Conservation (phyloP, 2,113 vertebrate genomes). For the Aplodontia rufa region DNA sequence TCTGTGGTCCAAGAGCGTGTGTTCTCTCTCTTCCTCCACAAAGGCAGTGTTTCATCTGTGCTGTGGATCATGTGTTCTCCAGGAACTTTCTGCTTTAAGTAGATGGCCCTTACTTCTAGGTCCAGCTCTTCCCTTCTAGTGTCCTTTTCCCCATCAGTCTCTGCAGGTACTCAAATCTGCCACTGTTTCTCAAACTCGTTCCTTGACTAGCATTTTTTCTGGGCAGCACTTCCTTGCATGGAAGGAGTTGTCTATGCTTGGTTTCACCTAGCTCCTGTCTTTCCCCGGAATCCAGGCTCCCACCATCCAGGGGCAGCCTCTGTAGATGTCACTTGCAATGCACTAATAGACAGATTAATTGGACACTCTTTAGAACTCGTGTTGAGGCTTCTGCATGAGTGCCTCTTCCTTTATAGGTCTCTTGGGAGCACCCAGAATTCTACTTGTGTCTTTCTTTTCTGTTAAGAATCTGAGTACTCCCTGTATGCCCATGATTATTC, state of each 20-base stretch:
- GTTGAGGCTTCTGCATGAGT: neutral
- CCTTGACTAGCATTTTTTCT: neutral
- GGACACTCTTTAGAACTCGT: neutral
- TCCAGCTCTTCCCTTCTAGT: neutral
- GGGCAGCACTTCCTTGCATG: neutral
- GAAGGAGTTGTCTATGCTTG: neutral
- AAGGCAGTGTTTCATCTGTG: neutral
- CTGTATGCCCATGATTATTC: neutral
- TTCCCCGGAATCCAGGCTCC: too few species aligned
- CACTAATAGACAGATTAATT: neutral
- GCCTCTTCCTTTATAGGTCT: neutral
- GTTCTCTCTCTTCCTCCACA: neutral
- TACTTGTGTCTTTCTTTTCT: neutral
- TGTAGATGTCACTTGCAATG: neutral
- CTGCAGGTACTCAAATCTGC: neutral
- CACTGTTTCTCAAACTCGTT: too few species aligned
- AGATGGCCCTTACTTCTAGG: neutral
- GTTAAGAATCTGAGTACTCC: neutral
- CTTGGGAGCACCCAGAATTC: neutral
- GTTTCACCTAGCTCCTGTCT: neutral
- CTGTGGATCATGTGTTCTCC: neutral
- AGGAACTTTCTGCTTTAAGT: neutral
- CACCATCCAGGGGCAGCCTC: neutral
- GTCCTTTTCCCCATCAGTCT: neutral
- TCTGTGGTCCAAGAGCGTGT: neutral